Conservation (phyloP, 2,888 invertebrate species). For the Sphaerophoria rueppellii region DNA sequence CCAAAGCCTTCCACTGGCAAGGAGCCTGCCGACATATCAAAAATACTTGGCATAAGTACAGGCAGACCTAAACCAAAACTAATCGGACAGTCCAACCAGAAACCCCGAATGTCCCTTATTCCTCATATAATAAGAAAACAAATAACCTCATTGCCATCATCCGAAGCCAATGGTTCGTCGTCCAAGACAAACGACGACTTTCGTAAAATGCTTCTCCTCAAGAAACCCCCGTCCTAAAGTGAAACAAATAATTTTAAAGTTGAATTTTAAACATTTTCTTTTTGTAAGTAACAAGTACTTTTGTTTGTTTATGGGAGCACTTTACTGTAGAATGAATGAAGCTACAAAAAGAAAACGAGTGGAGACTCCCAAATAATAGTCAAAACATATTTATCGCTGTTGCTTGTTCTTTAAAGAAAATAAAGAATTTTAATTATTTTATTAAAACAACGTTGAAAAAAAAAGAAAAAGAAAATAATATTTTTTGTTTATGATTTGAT, state of each 20-base stretch:
- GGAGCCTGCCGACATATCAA: constrained; percentile 56
- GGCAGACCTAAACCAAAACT: constrained; percentile 75
- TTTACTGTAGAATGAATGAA: too few relatives aligned
- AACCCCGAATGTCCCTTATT: constrained; percentile 78
- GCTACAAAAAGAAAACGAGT: too few relatives aligned
- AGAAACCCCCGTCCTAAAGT: constrained; percentile 42
- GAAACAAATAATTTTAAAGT: background rate
- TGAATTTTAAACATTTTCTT: background rate
- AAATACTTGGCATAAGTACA: constrained; percentile 75
- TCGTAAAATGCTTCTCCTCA: constrained; percentile 77
- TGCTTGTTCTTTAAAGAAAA: constrained; percentile 27
- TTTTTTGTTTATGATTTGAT: constrained; percentile 85
- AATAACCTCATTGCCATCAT: constrained; percentile 48
- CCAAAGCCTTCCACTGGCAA: constrained; percentile 77
- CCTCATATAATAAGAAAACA: constrained; percentile 75
- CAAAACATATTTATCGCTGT: background rate
- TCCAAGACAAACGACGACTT: constrained; percentile 80
- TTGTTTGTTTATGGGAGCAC: background rate
- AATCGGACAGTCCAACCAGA: constrained; percentile 73
- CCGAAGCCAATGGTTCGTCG: constrained; percentile 61
- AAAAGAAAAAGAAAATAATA: background rate
- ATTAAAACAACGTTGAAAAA: constrained; percentile 14
- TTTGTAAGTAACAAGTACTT: constrained; percentile 29
- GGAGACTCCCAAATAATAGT: too few relatives aligned
- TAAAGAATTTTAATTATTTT: constrained; percentile 29